Evolutionary conservation across 2,888 invertebrate genomes (phyloP), one percentile per base, ranked within the genome.

Genomic region (Agrochola circellaris): DNA sequence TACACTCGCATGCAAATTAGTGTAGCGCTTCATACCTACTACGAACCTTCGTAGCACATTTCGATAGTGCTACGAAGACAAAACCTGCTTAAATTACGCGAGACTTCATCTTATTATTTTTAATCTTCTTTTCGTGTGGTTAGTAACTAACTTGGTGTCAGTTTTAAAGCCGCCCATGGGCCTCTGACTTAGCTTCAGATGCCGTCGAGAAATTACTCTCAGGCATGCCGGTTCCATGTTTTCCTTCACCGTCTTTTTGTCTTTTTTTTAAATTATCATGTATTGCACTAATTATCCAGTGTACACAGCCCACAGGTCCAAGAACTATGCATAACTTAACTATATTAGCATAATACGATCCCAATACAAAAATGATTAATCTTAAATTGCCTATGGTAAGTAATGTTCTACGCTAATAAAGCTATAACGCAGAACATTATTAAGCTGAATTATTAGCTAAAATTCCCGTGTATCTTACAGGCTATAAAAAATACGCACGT

Each of bases 391-490:
- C 6, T 38, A 38, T 17, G 38, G 42, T 81, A 51, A 65, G 7
- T 69, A 48, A 30, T 58, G 5, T 15, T n/a, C n/a, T 13, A 30
- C 11, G 26, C 66, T 78, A 68, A 82, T 83, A 26, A 65, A 74
- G 74, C 26, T 58, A 54, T 58, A 23, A 58, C 17, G 8, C 6
- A 34, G 34, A 67, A 72, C 58, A 60, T 61, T 45, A 30, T n/a
- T n/a, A n/a, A n/a, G n/a, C n/a, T n/a, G n/a, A n/a, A n/a, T n/a
- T n/a, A n/a, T 61, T 30, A 69, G 54, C 48, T 69, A 17, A 68
- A 77, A 60, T 48, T n/a, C n/a, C n/a, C 30, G 17, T 64, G 48
- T 26, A 72, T 66, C 38, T 60, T 51, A 42, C 23, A 62, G 7
- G 7, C 38, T 54, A 51, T 74, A 64, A 65, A 48, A 48, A 48